Base-by-base conservation (phyloP, 2,797 vertebrate species). In the Gallinago nigripennis region DNA sequence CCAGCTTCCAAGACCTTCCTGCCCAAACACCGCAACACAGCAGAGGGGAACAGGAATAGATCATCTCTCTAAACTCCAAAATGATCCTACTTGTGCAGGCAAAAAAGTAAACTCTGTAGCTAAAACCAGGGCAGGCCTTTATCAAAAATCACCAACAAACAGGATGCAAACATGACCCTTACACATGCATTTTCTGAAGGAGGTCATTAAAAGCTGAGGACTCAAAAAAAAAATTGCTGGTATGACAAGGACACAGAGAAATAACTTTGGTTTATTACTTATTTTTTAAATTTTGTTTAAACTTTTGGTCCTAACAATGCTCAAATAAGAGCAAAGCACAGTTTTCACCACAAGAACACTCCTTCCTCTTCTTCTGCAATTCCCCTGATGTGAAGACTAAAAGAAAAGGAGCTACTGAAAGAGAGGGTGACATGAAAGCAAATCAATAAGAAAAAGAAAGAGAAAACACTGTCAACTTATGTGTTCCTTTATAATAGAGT, bases 131-230 rank as follows among this genome's bases (percentile, higher is more conserved):
- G 37, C 20, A 79, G 18, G 15, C 15, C 15, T 76, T 79, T 14
- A 68, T 12, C 37, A 85, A 73, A 83, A 79, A 16, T 13, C 54
- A 58, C 17, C 15, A 30, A 1, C 8, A 7, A n/a, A 69, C 18
- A 58, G 13, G 12, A 35, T 0, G 1, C 27, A 76, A 86, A 68
- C 8, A 16, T 16, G 21, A 80, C 4, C 5, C 6, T 24, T 33
- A 2, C 0, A 12, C 1, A 11, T 1, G 12, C 27, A 51, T 39
- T 58, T 58, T 23, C 60, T 60, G 35, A 18, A 0, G 28, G 31
- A 54, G 17, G 8, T 37, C 28, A 37, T 28, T 33, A 45, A 63
- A 63, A 64, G 18, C 27, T 1, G 0, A 85, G 5, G 8, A n/a
- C 4, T 68, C n/a, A 23, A 64, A 23, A 39, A 83, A 51, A 28